Conservation (phyloP, 2,888 invertebrate genomes). For the Epinotia bilunana region DNA sequence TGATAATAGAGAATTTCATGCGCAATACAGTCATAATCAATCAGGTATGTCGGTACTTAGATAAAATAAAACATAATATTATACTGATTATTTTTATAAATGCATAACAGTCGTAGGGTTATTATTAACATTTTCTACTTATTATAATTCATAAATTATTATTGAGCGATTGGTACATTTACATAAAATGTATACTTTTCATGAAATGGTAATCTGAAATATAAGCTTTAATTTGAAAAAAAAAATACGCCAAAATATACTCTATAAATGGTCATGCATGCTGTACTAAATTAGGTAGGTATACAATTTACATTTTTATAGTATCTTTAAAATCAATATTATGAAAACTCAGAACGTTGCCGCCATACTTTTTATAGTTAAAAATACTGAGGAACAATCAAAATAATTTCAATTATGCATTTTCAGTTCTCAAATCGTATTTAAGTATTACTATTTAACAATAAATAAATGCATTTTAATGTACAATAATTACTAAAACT, state of each 20-base stretch:
- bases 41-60: too few relatives aligned
- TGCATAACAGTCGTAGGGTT: slow-evolving; percentile 66
- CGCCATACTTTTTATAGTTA: not conserved
- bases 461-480: slow-evolving; percentile 76
- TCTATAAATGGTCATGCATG: not conserved
- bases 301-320: not conserved
- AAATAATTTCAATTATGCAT: slow-evolving; percentile 42
- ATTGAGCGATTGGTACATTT: slow-evolving; percentile 53
- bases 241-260: not conserved
- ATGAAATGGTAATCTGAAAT: slow-evolving; percentile 40
- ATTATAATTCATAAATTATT: slow-evolving; percentile 52
- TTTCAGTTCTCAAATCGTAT: slow-evolving; percentile 65
- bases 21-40: too few relatives aligned
- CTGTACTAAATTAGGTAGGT: not conserved
- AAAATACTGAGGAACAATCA: slow-evolving; percentile 22
- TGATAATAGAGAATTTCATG: too few relatives aligned
- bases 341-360: not conserved
- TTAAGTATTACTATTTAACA: slow-evolving; percentile 57
- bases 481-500: slow-evolving; percentile 58
- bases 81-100: slow-evolving; percentile 70
- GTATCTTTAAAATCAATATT: not conserved
- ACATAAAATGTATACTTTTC: slow-evolving; percentile 44
- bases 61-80: slow-evolving; percentile 41
- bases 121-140: slow-evolving; percentile 60
- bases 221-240: not conserved